Percentiles rank a stretch among this genome's conserved stretches.
phyloP scores from a whole-genome alignment of 2,113 vertebrate genomes.

The Rhagologus leucostigma region DNA sequence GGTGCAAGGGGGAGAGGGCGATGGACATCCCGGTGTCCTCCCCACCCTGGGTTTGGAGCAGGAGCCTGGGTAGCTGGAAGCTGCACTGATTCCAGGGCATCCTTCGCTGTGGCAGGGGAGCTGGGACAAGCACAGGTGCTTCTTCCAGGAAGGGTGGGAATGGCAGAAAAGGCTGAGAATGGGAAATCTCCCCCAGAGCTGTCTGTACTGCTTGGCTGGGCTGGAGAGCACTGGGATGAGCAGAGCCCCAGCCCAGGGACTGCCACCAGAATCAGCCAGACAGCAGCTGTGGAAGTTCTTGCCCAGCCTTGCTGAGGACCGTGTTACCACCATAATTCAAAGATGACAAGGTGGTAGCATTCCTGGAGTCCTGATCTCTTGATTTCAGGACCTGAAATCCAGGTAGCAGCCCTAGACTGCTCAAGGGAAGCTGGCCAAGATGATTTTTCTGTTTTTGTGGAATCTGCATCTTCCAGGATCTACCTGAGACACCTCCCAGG shows the following conservation, averaged over 20 bases:
- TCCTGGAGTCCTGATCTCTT: not conserved
- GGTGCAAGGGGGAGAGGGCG: not conserved
- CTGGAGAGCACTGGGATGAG: not conserved
- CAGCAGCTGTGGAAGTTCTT: not conserved
- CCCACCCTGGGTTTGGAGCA: not conserved
- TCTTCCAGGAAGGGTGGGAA: not conserved
- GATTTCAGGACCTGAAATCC: not conserved
- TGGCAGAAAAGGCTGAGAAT: not conserved
- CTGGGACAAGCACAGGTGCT: not conserved
- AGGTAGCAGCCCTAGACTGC: not conserved
- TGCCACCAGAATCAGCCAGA: not conserved
- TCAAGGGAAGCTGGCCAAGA: not conserved
- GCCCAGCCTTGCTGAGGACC: not conserved
- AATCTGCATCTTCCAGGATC: not conserved
- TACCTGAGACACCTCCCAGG: not conserved
- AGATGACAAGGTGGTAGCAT: not conserved
- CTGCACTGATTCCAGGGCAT: not conserved
- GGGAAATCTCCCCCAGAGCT: not conserved
- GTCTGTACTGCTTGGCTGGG: not conserved
- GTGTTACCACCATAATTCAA: rapidly evolving
- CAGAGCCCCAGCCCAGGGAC: not conserved
- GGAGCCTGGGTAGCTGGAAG: not conserved
- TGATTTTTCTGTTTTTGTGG: not conserved
- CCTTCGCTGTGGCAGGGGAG: not conserved
- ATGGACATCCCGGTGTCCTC: rapidly evolving